Evolutionary conservation across 2,797 vertebrate genomes (phyloP).

Genomic region (Girardinus metallicus): DNA sequence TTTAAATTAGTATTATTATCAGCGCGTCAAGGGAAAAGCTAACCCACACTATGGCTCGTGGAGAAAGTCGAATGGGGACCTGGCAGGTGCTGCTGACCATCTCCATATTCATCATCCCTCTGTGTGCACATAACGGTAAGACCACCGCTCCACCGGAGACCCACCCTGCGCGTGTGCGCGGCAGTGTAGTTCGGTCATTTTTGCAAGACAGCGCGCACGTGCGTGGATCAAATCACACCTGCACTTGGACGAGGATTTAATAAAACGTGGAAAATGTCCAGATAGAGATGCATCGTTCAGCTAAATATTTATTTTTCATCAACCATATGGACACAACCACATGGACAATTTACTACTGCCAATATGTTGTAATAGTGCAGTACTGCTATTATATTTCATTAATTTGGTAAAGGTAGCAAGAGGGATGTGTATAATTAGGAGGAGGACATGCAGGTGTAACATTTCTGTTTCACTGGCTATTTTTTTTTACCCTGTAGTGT

Average conservation of each 20-base stretch:
- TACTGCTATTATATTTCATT: neutral
- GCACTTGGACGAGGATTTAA: conserved; percentile 15
- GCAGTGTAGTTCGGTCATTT: conserved; percentile 1
- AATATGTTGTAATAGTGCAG: neutral
- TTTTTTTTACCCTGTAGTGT: neutral
- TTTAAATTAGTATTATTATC: neutral
- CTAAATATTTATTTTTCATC: neutral
- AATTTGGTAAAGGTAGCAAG: neutral
- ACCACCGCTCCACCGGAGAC: conserved; percentile 32
- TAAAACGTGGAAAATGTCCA: neutral
- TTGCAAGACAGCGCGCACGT: conserved; percentile 36
- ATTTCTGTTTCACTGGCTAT: neutral
- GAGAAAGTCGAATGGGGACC: conserved; percentile 51
- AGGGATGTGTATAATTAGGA: conserved; percentile 16
- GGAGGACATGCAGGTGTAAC: neutral
- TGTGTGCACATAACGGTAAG: conserved; percentile 71
- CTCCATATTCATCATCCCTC: conserved; percentile 63
- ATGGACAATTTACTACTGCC: neutral
- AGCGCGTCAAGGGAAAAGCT: conserved; percentile 12
- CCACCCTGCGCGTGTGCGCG: conserved; percentile 51
- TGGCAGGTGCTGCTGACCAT: conserved; percentile 76
- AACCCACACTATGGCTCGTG: conserved; percentile 57
- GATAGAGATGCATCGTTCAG: neutral
- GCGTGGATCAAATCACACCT: conserved; percentile 47
- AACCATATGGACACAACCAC: neutral